These are phyloP conservation scores for Hormaphis cornu DNA, from an alignment of 1,140 invertebrate species.

Conservation along the genomic window DNA sequence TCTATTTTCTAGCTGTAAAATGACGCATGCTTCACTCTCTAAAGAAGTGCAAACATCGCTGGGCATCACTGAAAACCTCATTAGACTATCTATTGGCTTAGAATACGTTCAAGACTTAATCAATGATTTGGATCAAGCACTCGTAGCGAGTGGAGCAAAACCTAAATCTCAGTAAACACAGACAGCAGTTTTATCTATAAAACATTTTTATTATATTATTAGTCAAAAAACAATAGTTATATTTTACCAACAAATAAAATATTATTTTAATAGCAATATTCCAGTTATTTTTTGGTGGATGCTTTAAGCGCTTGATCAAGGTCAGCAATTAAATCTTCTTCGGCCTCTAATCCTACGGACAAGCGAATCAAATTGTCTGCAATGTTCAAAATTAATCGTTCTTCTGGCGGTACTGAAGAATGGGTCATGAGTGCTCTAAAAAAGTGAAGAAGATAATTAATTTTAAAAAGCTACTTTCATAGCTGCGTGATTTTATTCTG, in stretches of 20 bases:
- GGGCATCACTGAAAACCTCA: constrained; percentile 76
- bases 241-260: not conserved
- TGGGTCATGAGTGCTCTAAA: constrained; percentile 67
- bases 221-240: not conserved
- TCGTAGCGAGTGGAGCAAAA: constrained; percentile 41
- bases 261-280: not conserved
- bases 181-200: too few relatives aligned
- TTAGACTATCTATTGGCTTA: constrained; percentile 84
- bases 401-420: constrained; percentile 62
- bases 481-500: too few relatives aligned
- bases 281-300: constrained; percentile 11
- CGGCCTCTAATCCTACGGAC: constrained; percentile 84
- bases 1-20: constrained; percentile 47
- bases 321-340: constrained; percentile 79
- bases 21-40: constrained; percentile 75
- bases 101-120: constrained; percentile 82
- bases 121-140: constrained; percentile 74
- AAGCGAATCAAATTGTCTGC: constrained; percentile 77
- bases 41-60: constrained; percentile 58
- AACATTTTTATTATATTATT: not conserved
- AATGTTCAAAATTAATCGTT: constrained; percentile 68
- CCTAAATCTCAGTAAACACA: not conserved
- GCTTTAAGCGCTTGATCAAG: constrained; percentile 64
- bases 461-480: not conserved
- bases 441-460: constrained; percentile 25